Evolutionary conservation across 2,888 invertebrate genomes (phyloP), one percentile per base, ranked within the genome.

Genomic region (Drosophila merina): DNA sequence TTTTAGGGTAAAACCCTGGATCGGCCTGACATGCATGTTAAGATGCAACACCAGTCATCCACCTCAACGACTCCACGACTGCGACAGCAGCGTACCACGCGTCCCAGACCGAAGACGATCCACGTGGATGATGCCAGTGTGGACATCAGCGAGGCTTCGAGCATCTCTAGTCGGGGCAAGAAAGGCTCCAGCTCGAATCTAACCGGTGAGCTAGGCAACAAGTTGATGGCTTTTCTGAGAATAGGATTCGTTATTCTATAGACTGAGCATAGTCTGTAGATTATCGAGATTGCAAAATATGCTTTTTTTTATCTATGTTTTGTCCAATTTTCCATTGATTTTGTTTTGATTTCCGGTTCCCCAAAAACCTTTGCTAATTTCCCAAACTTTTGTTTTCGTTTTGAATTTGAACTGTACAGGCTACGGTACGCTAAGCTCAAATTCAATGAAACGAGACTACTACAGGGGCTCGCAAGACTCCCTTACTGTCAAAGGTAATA

Each of bases 381-480:
- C 63, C 73, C 85, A 28, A 72, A 69, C 68, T 79, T 75, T 76
- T 76, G 72, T 64, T 79, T 64, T 70, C 49, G 62, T 75, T 75
- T 76, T 70, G 74, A 79, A 45, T 67, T 67, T 70, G 54, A 58
- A 58, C 63, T 74, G 45, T 56, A 72, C 79, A 89, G 89, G 88
- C 78, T 90, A 91, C 76, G 90, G 91, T 84, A 89, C 91, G 75
- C 92, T 92, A 86, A 93, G 92, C 84, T 93, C 93, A 79, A 93
- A 94, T 82, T 94, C 94, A 85, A 95, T 97, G 95, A 95, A 96
- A 93, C 95, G 97, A 91, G 97, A 97, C 93, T 97, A 96, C 94
- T 97, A 96, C 93, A 94, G 96, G 93, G 97, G 97, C 91, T 97
- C 97, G 79, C 97, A 97, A 93, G 97, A 97, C 93, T 96, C 96